Base-by-base conservation (phyloP, 2,797 vertebrate species). In the Psittacula derbiana region DNA sequence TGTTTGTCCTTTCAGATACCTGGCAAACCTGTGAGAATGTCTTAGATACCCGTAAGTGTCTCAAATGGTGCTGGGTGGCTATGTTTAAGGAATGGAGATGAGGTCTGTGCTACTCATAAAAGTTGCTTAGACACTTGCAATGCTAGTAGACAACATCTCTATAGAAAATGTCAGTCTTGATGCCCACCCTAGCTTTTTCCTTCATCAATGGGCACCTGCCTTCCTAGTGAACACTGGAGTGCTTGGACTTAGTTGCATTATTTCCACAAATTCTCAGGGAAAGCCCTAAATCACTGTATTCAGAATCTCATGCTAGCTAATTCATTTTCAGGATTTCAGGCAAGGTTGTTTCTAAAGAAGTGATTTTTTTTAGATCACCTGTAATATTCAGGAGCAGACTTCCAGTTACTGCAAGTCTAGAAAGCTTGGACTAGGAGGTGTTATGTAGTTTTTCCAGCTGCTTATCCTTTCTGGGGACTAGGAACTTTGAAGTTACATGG, bases 271-370 rank as follows among this genome's bases (percentile, higher is more conserved):
- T 76, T 64, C 44, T 78, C 18, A 31, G 28, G 16, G 18, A 60
- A 17, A 64, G 0, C 1, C 7, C 18, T 38, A 71, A 33, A 49
- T n/a, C 12, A 2, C 7, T 24, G 2, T 19, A 6, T 61, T 80
- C 28, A 67, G 74, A 55, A 41, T 11, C 24, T 69, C 20, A 10
- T 16, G 5, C 16, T 55, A 55, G 24, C 40, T 47, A 78, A 70
- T 67, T 20, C 1, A 17, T 76, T 84, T 88, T 36, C 16, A 73
- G 36, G 13, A 70, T 86, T 86, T 81, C 17, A 30, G 11, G 19
- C 3, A 46, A 14, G 70, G 18, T 16, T 43, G 9, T 66, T 89
- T 72, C n/a, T 66, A 58, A 75, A 66, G 13, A 11, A 50, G 10
- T 23, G 27, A 4, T 24, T 90, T 61, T 6, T 27, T 81, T 81